phyloP scores from a whole-genome alignment of 1,140 invertebrate genomes.

The Nephotettix cincticeps region DNA sequence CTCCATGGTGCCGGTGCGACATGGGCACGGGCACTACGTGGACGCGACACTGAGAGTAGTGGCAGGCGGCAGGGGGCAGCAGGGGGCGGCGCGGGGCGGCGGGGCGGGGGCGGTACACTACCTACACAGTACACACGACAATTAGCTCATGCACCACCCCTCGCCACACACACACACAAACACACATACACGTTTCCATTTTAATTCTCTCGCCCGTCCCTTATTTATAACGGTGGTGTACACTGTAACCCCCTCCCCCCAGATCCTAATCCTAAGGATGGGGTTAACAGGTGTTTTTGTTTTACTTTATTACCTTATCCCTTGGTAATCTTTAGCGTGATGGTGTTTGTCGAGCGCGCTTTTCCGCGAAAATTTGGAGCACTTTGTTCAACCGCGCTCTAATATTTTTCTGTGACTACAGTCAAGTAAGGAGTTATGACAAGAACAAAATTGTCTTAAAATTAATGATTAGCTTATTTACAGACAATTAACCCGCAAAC shows the following conservation, averaged over 20 bases:
- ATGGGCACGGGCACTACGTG: not conserved
- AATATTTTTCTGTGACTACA: too few species aligned
- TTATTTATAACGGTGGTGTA: not conserved
- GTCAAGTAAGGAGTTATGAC: too few species aligned
- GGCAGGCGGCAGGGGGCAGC: not conserved
- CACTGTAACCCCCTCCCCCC: not conserved
- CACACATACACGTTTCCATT: constrained; percentile 3
- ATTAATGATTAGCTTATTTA: too few species aligned
- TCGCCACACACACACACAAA: not conserved
- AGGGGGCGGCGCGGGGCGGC: not conserved
- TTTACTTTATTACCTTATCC: not conserved
- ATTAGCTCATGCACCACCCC: not conserved
- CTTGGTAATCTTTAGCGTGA: constrained; percentile 2
- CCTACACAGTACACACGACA: not conserved
- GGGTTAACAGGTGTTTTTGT: constrained; percentile 12
- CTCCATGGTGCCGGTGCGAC: constrained; percentile 4
- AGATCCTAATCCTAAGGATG: not conserved
- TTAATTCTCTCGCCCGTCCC: constrained; percentile 15
- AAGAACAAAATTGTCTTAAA: too few species aligned
- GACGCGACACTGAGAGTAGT: not conserved
- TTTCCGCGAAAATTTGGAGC: too few species aligned
- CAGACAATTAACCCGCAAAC: too few species aligned
- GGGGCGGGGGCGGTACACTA: not conserved
- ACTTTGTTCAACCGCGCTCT: not conserved
- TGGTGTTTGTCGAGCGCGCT: too few species aligned